Conservation (phyloP, 1,140 invertebrate species). For the Diuraphis noxia region DNA sequence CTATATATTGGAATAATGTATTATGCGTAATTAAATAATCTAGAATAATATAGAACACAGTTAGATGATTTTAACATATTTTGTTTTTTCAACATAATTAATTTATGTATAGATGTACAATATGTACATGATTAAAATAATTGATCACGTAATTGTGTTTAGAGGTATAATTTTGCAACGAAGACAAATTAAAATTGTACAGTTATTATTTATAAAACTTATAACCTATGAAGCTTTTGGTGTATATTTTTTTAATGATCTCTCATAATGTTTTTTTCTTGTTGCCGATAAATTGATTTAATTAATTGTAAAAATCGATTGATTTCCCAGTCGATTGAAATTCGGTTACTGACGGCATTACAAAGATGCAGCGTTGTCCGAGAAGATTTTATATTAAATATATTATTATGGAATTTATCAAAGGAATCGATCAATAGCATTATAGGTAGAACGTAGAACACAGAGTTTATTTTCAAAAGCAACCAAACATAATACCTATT, state of each 20-base stretch:
- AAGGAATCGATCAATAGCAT: background rate
- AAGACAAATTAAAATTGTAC: background rate
- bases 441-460: background rate
- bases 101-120: background rate
- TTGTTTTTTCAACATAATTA: background rate
- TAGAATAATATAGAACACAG: no score
- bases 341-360: background rate
- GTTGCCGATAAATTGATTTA: background rate
- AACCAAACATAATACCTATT: slow-evolving; percentile 4
- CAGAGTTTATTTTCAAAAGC: background rate
- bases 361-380: background rate
- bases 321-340: background rate
- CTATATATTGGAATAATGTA: background rate
- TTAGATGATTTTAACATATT: background rate
- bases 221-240: background rate
- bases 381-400: background rate
- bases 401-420: slow-evolving; percentile 23
- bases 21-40: background rate
- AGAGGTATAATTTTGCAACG: background rate
- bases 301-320: background rate
- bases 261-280: background rate
- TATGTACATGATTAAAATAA: background rate
- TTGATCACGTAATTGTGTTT: background rate
- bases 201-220: background rate
- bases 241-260: background rate